Base-by-base conservation (phyloP, 2,888 invertebrate species). In the Erpobdella octoculata region DNA sequence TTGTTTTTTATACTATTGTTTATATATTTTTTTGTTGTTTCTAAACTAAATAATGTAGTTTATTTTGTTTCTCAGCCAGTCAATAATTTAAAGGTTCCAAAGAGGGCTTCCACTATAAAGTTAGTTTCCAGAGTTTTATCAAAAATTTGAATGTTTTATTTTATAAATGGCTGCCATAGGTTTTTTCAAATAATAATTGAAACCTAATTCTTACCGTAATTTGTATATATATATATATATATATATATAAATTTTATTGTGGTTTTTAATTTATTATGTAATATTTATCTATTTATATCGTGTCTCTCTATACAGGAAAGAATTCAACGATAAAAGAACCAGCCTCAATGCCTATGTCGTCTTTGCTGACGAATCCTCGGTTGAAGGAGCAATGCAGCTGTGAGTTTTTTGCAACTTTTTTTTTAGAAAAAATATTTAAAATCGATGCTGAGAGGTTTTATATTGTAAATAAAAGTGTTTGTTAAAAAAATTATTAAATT, bases 321-420 rank as follows among this genome's bases (percentile, higher is more conserved):
- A 53, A 21, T 53, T 53, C 28, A 53, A 53, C 21, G 53, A 53
- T n/a, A 53, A 53, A 53, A 53, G 53, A 8, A 53, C 53, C 5
- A 53, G 53, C 53, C 28, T 28, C 53, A 53, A 53, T 53, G 53
- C 53, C 15, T 53, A 53, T 53, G 53, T 53, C 28, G 53, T 53
- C 21, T 53, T 53, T 53, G 1, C 28, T 3, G 28, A 53, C 28
- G 53, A 53, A 53, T 21, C 21, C 5, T 53, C 53, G 28, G 53
- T 12, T 53, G 21, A 53, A 28, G 53, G 28, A 25, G 4, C 53
- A 18, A 25, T 53, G n/a, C 21, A 53, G 28, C 28, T 53, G 53
- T 53, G 21, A 28, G 53, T 53, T 25, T 8, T 53, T 28, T 25
- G 21, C 28, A 18, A 25, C 9, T 53, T 8, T 41, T 28, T 18